Evolutionary conservation across 1,140 invertebrate species (phyloP).

Genomic region (Solen grandis): DNA sequence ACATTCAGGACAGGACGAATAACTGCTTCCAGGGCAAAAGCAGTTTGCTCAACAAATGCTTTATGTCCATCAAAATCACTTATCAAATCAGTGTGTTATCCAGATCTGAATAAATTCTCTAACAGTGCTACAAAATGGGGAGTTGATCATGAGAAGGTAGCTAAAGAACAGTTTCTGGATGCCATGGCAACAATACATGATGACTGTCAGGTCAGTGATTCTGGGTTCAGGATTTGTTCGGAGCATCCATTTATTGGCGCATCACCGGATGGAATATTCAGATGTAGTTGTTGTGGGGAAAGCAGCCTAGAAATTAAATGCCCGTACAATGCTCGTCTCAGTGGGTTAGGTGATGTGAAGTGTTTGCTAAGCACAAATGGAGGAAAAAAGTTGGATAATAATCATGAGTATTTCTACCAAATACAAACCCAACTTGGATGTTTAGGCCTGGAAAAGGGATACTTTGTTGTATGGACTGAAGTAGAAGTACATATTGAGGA

Average conservation of each 20-base stretch:
- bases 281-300: neutral
- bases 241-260: neutral
- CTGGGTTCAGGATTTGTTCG: neutral
- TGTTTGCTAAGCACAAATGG: neutral
- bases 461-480: constrained; percentile 25
- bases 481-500: constrained; percentile 5
- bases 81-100: neutral
- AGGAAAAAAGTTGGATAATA: neutral
- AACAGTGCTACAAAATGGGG: neutral
- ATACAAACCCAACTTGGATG: constrained; percentile 8
- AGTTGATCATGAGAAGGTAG: neutral
- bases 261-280: neutral
- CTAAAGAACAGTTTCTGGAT: neutral
- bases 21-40: constrained; percentile 56
- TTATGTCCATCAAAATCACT: neutral
- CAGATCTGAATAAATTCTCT: neutral
- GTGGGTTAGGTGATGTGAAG: neutral
- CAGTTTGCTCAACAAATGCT: constrained; percentile 34
- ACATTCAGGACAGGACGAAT: constrained; percentile 54
- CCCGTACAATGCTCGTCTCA: neutral
- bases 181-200: neutral
- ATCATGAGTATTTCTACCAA: constrained; percentile 14
- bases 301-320: constrained; percentile 8
- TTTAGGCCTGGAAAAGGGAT: neutral
- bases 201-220: neutral